Evolutionary conservation across 2,888 invertebrate species (phyloP).

Genomic region (Tromatobia lineatoria): DNA sequence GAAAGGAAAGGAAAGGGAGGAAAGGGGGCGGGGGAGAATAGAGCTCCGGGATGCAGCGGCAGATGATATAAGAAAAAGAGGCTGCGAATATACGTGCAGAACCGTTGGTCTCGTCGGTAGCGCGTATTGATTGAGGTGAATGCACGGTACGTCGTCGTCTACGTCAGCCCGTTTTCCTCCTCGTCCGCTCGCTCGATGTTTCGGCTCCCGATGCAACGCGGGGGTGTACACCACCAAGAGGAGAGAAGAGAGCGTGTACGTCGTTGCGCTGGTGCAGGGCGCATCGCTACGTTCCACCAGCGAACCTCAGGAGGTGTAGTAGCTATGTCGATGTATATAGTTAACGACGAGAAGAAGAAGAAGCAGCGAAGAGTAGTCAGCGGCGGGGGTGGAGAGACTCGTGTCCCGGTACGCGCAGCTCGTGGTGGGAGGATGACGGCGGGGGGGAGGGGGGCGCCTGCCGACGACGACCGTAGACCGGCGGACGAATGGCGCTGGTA

Average conservation of each 20-base stretch:
- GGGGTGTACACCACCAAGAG: conserved; percentile 79
- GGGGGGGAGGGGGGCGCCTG: conserved; percentile 53
- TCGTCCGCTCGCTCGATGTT: conserved; percentile 33
- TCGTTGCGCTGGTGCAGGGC: conserved; percentile 39
- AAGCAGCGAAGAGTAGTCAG: conserved; percentile 54
- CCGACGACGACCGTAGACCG: conserved; percentile 62
- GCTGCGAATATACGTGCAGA: conserved; percentile 42
- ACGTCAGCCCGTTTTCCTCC: conserved; percentile 73
- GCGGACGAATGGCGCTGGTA: conserved; percentile 73
- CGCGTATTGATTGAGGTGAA: conserved; percentile 82
- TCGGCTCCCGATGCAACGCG: conserved; percentile 48
- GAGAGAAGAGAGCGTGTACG: conserved; percentile 61
- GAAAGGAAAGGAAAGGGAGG: background rate
- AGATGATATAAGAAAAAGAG: conserved; percentile 46
- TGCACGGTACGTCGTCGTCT: conserved; percentile 76
- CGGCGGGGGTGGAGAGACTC: conserved; percentile 58
- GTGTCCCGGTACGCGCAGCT: conserved; percentile 63
- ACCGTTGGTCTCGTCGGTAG: conserved; percentile 62
- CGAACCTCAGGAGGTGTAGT: conserved; percentile 20
- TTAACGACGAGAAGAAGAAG: conserved; percentile 18
- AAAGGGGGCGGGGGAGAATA: background rate
- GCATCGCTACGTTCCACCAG: conserved; percentile 14
- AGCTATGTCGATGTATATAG: background rate
- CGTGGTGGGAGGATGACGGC: conserved; percentile 58
- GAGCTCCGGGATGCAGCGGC: conserved; percentile 5